A percentile compares a stretch with the other conserved stretches of the same genome.
Conservation (phyloP, 2,797 vertebrate species). For the Columba guinea region DNA sequence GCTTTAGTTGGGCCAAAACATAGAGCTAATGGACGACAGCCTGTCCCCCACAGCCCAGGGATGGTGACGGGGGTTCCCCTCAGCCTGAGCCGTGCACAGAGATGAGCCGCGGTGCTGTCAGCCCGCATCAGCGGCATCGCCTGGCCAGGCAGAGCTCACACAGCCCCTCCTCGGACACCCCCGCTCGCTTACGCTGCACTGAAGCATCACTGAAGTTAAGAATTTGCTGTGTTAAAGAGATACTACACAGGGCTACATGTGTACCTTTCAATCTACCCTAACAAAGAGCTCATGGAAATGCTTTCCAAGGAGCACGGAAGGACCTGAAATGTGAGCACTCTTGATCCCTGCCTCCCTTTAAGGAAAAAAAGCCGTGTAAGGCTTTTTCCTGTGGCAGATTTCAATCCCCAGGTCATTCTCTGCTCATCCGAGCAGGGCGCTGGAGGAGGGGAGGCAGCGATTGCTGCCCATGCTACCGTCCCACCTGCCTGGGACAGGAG, state of each 20-base stretch:
- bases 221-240: background rate
- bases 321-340: background rate
- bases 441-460: background rate
- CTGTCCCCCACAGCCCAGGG: background rate
- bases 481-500: slow-evolving; percentile 32
- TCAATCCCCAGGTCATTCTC: background rate
- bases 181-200: background rate
- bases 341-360: background rate
- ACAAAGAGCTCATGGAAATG: background rate
- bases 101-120: background rate
- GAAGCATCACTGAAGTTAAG: background rate
- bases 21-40: background rate
- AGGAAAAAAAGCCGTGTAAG: background rate
- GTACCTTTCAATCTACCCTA: slow-evolving; percentile 2
- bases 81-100: background rate
- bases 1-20: background rate
- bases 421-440: background rate
- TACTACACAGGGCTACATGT: background rate
- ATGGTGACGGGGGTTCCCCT: accelerated
- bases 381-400: background rate
- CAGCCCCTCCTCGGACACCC: background rate
- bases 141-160: background rate
- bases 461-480: background rate
- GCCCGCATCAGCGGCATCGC: background rate
- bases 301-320: background rate